These are phyloP conservation scores for Oreocharis arfaki DNA, from an alignment of 2,113 vertebrate genomes.

Conservation along the genomic window DNA sequence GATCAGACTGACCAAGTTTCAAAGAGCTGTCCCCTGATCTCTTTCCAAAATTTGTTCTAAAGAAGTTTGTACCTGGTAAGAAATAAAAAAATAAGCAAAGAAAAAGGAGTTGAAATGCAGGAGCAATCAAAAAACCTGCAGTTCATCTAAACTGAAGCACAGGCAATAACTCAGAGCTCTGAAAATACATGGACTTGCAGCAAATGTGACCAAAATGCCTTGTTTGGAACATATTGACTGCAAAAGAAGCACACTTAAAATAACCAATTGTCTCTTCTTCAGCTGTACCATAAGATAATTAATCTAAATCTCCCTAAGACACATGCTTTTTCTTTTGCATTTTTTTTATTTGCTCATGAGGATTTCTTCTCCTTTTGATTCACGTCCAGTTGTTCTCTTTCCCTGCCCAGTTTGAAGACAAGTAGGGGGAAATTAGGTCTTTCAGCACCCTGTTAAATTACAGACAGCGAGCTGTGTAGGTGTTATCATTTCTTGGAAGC, in stretches of 20 bases:
- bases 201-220: neutral
- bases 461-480: neutral
- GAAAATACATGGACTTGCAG: neutral
- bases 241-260: neutral
- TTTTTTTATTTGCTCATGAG: neutral
- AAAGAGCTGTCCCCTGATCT: neutral
- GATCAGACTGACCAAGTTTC: neutral
- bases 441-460: neutral
- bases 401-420: neutral
- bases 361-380: neutral
- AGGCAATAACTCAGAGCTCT: neutral
- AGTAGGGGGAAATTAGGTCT: neutral
- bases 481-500: neutral
- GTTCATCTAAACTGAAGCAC: neutral
- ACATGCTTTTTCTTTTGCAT: neutral
- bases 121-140: neutral
- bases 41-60: neutral
- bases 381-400: neutral
- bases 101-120: neutral
- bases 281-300: neutral
- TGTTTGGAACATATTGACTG: neutral
- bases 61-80: neutral
- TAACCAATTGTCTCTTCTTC: neutral
- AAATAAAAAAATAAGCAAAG: neutral
- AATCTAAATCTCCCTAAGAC: neutral